Conservation (phyloP, 1,140 invertebrate species). For the Phymorhynchus buccinoides region DNA sequence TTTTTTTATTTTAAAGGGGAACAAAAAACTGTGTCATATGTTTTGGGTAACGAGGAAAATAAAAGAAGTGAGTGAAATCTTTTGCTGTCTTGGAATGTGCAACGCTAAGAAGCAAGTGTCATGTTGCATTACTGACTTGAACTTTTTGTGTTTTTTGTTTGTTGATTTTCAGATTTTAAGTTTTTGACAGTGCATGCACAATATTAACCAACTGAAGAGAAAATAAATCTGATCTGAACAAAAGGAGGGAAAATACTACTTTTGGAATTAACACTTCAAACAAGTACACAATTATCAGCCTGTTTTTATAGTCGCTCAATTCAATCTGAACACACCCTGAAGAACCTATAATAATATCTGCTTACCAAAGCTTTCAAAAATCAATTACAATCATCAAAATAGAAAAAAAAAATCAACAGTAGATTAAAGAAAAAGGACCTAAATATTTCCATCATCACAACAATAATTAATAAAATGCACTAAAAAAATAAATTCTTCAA, state of each 20-base stretch:
- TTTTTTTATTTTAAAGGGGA: no score
- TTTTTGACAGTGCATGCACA: neutral
- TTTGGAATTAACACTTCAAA: neutral
- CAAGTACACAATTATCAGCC: neutral
- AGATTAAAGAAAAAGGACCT: neutral
- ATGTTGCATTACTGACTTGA: no score
- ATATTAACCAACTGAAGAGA: neutral
- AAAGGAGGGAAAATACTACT: no score
- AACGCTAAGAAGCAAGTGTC: no score
- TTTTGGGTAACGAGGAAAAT: no score
- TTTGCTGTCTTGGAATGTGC: no score
- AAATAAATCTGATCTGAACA: no score
- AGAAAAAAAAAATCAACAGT: neutral
- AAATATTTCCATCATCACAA: neutral
- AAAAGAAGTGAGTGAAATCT: no score
- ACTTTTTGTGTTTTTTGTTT: no score
- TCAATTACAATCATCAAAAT: neutral
- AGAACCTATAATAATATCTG: neutral
- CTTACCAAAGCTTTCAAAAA: neutral
- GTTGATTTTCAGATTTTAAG: no score
- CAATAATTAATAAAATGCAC: no score
- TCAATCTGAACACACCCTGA: conserved; percentile 10
- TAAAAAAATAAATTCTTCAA: neutral
- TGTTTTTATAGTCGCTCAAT: conserved; percentile 1
- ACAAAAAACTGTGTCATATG: no score